Percentiles rank a stretch among this genome's conserved stretches.
These are phyloP conservation scores for Lateolabrax maculatus DNA, from an alignment of 2,797 vertebrate genomes.

Conservation along the genomic window DNA sequence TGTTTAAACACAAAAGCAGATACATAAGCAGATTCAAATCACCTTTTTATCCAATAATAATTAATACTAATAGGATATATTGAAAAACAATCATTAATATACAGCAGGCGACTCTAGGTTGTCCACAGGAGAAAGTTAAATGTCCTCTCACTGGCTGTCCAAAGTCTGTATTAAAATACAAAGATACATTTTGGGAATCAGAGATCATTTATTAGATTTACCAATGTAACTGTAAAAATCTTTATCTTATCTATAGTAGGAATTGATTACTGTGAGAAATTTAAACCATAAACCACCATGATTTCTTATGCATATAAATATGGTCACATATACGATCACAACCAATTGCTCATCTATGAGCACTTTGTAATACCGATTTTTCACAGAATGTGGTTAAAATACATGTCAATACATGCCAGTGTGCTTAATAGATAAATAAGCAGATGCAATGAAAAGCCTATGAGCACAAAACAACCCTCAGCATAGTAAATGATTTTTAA, in stretches of 20 bases:
- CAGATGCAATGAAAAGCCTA: neutral
- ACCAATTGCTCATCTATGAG: no score
- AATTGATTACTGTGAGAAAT: no score
- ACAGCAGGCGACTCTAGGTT: neutral
- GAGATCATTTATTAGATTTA: neutral
- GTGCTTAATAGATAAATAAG: neutral
- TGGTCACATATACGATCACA: neutral
- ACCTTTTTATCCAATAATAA: neutral
- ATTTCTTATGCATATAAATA: neutral
- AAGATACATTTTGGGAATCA: neutral
- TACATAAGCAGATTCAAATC: neutral
- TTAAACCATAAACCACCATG: neutral
- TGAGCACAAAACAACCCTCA: neutral
- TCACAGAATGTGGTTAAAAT: neutral
- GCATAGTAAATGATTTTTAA: neutral
- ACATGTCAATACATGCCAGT: neutral
- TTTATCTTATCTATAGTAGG: no score
- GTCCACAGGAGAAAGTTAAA: neutral
- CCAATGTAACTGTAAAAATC: no score
- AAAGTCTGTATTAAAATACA: neutral
- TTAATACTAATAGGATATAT: no score
- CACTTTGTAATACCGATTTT: neutral
- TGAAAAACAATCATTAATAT: constrained; percentile 1
- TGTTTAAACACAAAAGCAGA: constrained; percentile 12
- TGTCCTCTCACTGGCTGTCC: neutral